Base-by-base conservation (phyloP, 1,140 invertebrate genomes). In the Camponotus vicinus region DNA sequence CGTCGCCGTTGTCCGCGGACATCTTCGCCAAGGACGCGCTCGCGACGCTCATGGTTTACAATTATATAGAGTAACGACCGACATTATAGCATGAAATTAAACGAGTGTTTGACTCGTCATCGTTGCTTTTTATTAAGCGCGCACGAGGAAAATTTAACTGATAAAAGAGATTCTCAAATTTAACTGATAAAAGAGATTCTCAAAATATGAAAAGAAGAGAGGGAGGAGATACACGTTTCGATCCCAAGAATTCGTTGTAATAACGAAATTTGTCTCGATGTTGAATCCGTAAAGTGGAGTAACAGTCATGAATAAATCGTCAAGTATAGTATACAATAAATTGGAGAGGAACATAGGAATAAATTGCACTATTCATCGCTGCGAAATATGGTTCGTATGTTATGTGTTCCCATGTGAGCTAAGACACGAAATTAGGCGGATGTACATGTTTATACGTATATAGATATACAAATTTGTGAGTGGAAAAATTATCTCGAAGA, bases 1-100 rank as follows among this genome's bases (percentile, higher is more conserved):
- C 82, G 71, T 64, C 55, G 77, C 42, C 69, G 79, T 79, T 76
- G 70, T 37, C 73, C 59, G 55, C 85, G 85, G 9, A 82, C n/a
- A 52, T 85, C 66, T 67, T 49, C 70, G 83, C 45, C 52, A 77
- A 78, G 79, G 64, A 52, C 49, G 59, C 27, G 73, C n/a, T 15
- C 13, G 64, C 45, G 63, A 37, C 37, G 67, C n/a, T 82, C 67
- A 40, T 69, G 49, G 40, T 82, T 82, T 82, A 73, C 79, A 82
- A 57, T 82, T 82, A 73, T 82, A 9, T 80, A 27, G 69, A 82
- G 55, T 73, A 82, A 82, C 40, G 66, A 82, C 37, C 52, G 67
- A 71, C 27, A 21, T 59, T 71, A 45, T 8, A 15, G 27, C 40
- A n/a, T 57, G 45, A 84, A 45, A 61, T 37, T 45, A 69, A 80